Percentiles rank a stretch among this genome's conserved stretches.
phyloP scores from a whole-genome alignment of 2,888 invertebrate genomes.

The Euclidia mi region DNA sequence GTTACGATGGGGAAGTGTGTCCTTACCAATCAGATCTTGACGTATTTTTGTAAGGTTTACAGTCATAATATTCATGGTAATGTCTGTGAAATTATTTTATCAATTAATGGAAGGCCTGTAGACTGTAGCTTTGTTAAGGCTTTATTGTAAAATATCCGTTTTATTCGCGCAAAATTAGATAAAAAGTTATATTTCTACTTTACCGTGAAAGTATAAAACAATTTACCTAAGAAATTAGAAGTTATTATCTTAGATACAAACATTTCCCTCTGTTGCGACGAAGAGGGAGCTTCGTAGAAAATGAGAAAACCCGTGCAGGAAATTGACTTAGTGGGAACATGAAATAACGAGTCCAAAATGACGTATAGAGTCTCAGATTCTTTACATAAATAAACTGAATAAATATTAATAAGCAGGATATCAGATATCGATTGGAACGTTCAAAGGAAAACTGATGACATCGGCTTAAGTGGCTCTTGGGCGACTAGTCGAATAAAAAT shows the following conservation, averaged over 20 bases:
- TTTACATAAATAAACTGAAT: conserved; percentile 28
- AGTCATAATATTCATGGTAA: too few species aligned
- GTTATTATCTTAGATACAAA: conserved; percentile 2
- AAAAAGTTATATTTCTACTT: neutral
- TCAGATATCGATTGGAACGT: conserved; percentile 11
- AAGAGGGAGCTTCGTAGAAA: neutral
- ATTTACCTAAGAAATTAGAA: conserved; percentile 6
- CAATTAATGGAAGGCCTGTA: too few species aligned
- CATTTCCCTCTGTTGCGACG: neutral
- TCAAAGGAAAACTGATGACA: neutral
- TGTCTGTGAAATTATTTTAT: too few species aligned
- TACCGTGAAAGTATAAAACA: neutral
- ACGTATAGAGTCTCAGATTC: conserved; percentile 14
- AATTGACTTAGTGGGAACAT: conserved; percentile 14
- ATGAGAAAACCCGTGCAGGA: neutral
- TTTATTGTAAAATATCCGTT: neutral
- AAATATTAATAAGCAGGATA: conserved; percentile 34
- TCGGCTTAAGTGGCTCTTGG: neutral
- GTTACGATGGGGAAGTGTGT: too few species aligned
- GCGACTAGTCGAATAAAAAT: neutral
- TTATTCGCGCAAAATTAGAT: neutral
- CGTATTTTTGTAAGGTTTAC: too few species aligned
- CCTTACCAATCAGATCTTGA: too few species aligned
- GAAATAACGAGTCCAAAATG: conserved; percentile 12
- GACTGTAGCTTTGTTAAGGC: too few species aligned